Base-by-base conservation (phyloP, 2,113 vertebrate species). In the Bostrychus sinensis region DNA sequence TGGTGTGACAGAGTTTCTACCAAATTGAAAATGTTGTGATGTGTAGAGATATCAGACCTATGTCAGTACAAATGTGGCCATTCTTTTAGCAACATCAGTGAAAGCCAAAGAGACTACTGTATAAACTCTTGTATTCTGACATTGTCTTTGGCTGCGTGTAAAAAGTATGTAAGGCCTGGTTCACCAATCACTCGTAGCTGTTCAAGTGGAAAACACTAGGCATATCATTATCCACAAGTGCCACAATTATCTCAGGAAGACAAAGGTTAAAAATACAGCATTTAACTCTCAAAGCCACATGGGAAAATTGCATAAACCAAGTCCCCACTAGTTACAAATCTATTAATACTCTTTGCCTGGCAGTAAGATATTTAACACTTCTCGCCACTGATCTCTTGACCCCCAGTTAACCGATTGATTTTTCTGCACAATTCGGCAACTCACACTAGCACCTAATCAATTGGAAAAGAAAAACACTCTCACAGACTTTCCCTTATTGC, bases 371-470 rank as follows among this genome's bases (percentile, higher is more conserved):
- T 25, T 51, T 28, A 51, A 14, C 48, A 51, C 25, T 16, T n/a
- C 1, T 51, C 7, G 16, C 23, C 23, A n/a, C 14, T 51, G 48
- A 51, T 25, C 25, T n/a, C n/a, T 28, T 28, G 22, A 26, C 14
- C 48, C 6, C 2, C 14, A 28, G 14, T 28, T 39, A 4, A 9
- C 11, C 23, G 14, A n/a, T 51, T 8, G 14, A 8, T 28, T 51
- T 48, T 48, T 5, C 23, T 20, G 22, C 13, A 25, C 23, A 25
- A 6, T 12, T 12, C 19, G 1, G 42, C 17, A 45, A 22, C 42
- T 48, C 45, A 48, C 48, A 25, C 23, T 26, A 12, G 6, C 46
- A 26, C 22, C 23, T 26, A 50, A 50, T 50, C 46, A n/a, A 51
- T 9, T 30, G 48, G 2, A 28, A 28, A 51, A 48, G 11, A 51